Evolutionary conservation across 2,888 invertebrate genomes (phyloP), one percentile per base, ranked within the genome.

Genomic region (Plebejus anna): DNA sequence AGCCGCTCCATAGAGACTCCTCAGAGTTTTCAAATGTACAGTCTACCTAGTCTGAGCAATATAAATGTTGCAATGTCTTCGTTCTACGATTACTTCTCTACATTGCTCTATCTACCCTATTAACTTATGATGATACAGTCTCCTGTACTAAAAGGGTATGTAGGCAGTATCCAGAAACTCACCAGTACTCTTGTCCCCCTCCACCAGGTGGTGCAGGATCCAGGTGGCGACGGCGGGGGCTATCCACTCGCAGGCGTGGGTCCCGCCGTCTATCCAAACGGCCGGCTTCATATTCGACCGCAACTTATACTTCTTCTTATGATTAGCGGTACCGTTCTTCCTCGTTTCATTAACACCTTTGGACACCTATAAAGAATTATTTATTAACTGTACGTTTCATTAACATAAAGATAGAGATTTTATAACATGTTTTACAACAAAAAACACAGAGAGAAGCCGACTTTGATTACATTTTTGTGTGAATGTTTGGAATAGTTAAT

Each of bases 221-320:
- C 96, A 97, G 32, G 96, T 96, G 66, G 96, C 95, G 0, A 96
- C 96, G 0, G 97, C 97, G 0, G 97, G 96, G 1, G 96, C 95
- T 81, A 97, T 96, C 97, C 97, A 97, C 88, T 97, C 97, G 81
- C 96, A 88, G 1, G 96, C 96, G 83, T 97, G 96, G 78, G 95
- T 92, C 0, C 97, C 97, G 11, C 96, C 97, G 83, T 98, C 98
- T 55, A 98, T 94, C 95, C 97, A 97, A 66, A 98, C 95, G 0
- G 96, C 96, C 4, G 96, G 96, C 80, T 97, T 97, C 82, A 92
- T 88, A 75, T 86, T 87, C 4, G 94, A 92, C 2, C 88, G 88
- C 75, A 94, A 81, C 79, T 90, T 92, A 84, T 94, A 94, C 77
- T 94, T 92, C 81, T 95, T 95, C 78, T 89, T 90, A 32, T 82